Conservation (phyloP, 2,113 vertebrate species). For the Nansenia antarctica region DNA sequence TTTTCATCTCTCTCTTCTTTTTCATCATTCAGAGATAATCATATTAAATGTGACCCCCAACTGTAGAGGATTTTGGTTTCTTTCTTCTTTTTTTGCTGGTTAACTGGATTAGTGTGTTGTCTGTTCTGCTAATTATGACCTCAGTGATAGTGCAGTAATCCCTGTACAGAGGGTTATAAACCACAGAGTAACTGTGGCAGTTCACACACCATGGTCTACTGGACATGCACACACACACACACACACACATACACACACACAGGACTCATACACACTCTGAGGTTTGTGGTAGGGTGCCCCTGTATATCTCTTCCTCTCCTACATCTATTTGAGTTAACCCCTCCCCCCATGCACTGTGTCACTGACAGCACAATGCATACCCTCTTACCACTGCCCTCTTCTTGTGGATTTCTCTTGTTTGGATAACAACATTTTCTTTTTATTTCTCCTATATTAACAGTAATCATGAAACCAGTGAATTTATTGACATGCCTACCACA, state of each 20-base stretch:
- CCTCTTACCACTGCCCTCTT: conserved; percentile 76
- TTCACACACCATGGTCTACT: not conserved
- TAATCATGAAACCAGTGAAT: conserved; percentile 66
- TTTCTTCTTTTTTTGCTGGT: not conserved
- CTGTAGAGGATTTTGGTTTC: not conserved
- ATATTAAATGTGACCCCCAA: not conserved
- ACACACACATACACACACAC: conserved; percentile 5
- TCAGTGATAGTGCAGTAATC: not conserved
- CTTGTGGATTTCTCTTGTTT: conserved; percentile 83
- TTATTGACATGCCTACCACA: conserved; percentile 72
- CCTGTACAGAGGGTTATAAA: not conserved
- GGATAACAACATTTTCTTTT: conserved; percentile 70
- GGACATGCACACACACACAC: not conserved
- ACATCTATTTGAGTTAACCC: conserved; percentile 36
- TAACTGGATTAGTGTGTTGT: not conserved
- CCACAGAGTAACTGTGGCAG: not conserved
- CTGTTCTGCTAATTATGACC: not conserved
- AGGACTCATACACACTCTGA: conserved; percentile 38
- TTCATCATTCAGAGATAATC: conserved; percentile 1
- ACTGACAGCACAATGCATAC: conserved; percentile 84
- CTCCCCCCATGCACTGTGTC: conserved; percentile 81
- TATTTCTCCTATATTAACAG: conserved; percentile 68
- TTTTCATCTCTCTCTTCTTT: not conserved
- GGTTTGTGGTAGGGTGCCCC: conserved; percentile 56
- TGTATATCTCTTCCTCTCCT: conserved; percentile 68